Conservation (phyloP, 2,113 vertebrate genomes). For the rat (Rattus norvegicus) region DNA sequence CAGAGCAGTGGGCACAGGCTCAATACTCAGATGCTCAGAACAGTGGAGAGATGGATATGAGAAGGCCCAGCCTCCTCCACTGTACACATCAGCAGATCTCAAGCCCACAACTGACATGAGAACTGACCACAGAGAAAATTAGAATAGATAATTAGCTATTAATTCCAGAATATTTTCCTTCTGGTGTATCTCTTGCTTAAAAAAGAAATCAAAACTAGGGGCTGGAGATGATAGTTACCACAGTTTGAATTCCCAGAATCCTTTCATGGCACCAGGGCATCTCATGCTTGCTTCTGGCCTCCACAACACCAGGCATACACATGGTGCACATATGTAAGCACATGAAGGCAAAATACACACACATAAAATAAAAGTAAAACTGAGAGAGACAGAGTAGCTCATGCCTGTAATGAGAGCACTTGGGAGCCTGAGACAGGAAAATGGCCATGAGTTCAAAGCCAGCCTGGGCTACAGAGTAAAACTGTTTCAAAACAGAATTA, state of each 20-base stretch:
- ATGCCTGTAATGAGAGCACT: not conserved
- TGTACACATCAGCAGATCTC: not conserved
- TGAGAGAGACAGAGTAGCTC: not conserved
- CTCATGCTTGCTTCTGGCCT: not conserved
- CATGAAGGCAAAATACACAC: not conserved
- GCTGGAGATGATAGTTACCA: not conserved
- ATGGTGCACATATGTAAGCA: not conserved
- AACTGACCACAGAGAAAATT: not conserved
- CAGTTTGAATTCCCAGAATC: not conserved
- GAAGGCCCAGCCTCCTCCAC: not conserved
- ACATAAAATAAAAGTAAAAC: not conserved
- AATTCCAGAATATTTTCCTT: not conserved
- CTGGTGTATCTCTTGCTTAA: not conserved
- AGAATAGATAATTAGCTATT: not conserved
- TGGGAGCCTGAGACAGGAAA: not conserved
- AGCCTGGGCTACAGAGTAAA: not conserved
- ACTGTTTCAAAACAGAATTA: not conserved
- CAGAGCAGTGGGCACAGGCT: not conserved
- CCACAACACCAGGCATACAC: not conserved
- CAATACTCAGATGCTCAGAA: not conserved
- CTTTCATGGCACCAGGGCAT: fast-evolving
- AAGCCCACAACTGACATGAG: not conserved
- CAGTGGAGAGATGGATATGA: not conserved
- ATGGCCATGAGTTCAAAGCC: not conserved
- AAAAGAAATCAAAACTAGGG: not conserved